Conservation (phyloP, 2,113 vertebrate species). For the Channa argus region DNA sequence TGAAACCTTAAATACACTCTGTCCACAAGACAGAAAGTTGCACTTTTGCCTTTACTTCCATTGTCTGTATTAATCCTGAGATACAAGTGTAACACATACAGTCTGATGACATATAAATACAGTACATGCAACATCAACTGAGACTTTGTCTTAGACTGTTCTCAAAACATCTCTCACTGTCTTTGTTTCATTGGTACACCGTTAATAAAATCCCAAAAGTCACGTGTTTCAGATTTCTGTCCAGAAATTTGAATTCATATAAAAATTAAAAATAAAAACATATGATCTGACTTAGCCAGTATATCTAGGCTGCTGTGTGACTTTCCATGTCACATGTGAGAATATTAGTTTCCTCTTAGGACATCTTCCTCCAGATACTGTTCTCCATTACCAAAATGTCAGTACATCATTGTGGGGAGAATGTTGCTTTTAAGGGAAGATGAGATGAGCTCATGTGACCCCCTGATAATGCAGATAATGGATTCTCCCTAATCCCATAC, state of each 20-base stretch:
- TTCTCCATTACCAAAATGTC: conserved; percentile 34
- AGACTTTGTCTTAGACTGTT: neutral
- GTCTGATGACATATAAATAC: neutral
- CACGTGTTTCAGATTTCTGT: neutral
- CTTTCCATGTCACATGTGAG: conserved; percentile 6
- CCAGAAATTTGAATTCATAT: conserved; percentile 2
- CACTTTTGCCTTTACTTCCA: too few species aligned
- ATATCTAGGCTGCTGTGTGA: conserved; percentile 4
- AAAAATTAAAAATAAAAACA: neutral
- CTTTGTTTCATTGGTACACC: neutral
- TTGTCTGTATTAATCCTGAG: too few species aligned
- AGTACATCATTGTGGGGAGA: neutral
- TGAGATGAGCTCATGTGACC: conserved; percentile 35
- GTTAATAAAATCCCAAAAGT: neutral
- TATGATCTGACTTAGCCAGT: conserved; percentile 7
- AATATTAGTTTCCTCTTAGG: conserved; percentile 35
- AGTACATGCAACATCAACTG: neutral
- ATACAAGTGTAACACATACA: too few species aligned
- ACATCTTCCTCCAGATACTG: conserved; percentile 3
- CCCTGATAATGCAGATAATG: conserved; percentile 49
- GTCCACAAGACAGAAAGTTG: too few species aligned
- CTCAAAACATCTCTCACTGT: conserved; percentile 28
- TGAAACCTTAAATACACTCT: too few species aligned
- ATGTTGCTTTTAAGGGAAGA: conserved; percentile 39
- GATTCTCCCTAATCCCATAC: conserved; percentile 37